Base-by-base conservation (phyloP, 2,797 vertebrate species). In the Onychomys torridus region DNA sequence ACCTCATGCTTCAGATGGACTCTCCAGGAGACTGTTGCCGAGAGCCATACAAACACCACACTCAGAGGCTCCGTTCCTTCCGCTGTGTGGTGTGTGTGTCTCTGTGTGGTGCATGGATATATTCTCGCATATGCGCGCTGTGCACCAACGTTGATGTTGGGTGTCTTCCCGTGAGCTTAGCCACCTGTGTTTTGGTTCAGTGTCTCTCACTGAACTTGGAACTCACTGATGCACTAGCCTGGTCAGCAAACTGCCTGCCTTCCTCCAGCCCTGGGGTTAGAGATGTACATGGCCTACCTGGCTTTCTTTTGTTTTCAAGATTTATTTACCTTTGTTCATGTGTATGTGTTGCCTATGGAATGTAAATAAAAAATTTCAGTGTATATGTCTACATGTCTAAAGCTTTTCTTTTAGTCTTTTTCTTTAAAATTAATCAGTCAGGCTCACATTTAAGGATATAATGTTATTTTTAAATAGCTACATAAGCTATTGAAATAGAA, bases 361-460 rank as follows among this genome's bases (percentile, higher is more conserved):
- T 27, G 1, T 85, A 85, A 93, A 77, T 13, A 92, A 37, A 78
- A 57, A 79, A n/a, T 43, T 91, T 90, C 40, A 87, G 2, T 23
- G 2, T 55, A 55, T 85, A 73, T 95, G 29, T 90, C 65, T 73
- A 57, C 52, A 87, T 93, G 91, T 93, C 83, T 90, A 82, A 93
- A 52, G 43, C 76, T 88, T 61, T 83, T 43, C 78, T 93, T 94
- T 87, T 37, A 43, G 34, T 43, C 93, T 9, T 94, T 93, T 76
- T 59, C 43, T 92, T 75, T 77, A 43, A 87, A 82, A 46, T 90
- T 55, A 91, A 88, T 89, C 52, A 65, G 23, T 13, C 71, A 32
- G 25, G 81, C 73, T 91, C 69, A 23, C 57, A 67, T 71, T 92
- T 90, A 96, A 94, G 46, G 71, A 55, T 71, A 55, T 81, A 85